Conservation (phyloP, 2,113 vertebrate genomes). For the human region DNA sequence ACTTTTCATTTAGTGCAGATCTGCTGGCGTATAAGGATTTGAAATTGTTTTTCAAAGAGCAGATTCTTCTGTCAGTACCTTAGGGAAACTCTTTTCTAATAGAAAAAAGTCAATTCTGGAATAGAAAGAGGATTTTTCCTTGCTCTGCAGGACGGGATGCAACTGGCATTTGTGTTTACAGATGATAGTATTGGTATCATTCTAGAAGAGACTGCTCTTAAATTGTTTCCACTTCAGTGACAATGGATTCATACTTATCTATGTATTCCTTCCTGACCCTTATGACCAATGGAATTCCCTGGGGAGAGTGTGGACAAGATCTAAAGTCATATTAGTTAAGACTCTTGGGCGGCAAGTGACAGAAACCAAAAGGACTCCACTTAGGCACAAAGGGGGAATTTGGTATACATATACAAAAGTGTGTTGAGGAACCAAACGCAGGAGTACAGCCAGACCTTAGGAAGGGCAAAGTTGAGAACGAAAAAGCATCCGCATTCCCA, state of each 20-base stretch:
- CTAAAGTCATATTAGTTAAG: background rate
- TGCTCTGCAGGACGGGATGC: accelerated
- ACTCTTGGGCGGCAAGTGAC: background rate
- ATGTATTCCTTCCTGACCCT: background rate
- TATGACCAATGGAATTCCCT: background rate
- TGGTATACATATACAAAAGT: background rate
- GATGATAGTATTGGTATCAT: too few species aligned
- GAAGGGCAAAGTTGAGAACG: background rate
- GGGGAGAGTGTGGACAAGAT: background rate
- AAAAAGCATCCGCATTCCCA: background rate
- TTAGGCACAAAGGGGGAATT: background rate
- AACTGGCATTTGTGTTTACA: background rate
- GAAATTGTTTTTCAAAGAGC: background rate
- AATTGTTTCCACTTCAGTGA: background rate
- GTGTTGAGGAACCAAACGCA: background rate
- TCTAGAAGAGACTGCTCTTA: background rate
- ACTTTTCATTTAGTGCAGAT: background rate
- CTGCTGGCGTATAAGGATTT: background rate
- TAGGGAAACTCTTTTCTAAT: background rate
- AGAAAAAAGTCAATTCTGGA: background rate
- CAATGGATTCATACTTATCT: background rate
- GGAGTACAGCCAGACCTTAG: background rate
- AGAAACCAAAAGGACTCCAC: background rate
- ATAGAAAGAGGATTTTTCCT: background rate
- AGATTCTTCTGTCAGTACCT: background rate